phyloP scores from a whole-genome alignment of 92 coral and sea anemone genomes.

The Porites evermanni region DNA sequence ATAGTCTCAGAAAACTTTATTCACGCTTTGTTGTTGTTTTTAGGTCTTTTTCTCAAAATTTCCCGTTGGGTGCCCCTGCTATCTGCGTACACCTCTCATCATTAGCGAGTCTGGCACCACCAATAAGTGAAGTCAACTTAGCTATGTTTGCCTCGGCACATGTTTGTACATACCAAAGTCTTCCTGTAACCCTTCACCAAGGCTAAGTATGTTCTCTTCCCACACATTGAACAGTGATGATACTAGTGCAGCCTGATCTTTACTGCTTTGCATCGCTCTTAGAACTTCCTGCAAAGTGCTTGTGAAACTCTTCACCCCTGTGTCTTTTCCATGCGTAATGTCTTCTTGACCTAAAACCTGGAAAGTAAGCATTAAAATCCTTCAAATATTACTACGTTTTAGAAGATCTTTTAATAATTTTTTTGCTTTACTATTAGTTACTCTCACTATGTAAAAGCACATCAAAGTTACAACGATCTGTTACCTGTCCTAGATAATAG shows the following conservation, averaged over 20 bases:
- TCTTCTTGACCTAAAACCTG: conserved; percentile 88
- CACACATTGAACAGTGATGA: conserved; percentile 92
- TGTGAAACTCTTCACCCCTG: conserved; percentile 77
- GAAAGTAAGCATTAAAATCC: not conserved
- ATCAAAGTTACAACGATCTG: not conserved
- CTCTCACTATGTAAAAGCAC: no score
- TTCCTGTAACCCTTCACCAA: conserved; percentile 85
- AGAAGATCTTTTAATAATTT: not conserved
- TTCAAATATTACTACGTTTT: no score
- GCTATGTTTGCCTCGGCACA: no score
- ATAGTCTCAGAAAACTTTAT: no score
- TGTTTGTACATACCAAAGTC: conserved; percentile 63
- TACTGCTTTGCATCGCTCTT: conserved; percentile 79
- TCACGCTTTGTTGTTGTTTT: no score
- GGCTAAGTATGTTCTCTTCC: conserved; percentile 95
- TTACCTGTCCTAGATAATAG: conserved; percentile 93
- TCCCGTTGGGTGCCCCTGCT: no score
- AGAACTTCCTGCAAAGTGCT: conserved; percentile 74
- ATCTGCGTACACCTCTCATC: no score
- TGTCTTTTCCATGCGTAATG: conserved; percentile 67
- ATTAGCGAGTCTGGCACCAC: no score
- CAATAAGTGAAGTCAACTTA: no score
- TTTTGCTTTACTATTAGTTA: not conserved
- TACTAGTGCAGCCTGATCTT: conserved; percentile 76
- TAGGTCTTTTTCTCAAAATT: no score